phyloP scores from a whole-genome alignment of 2,888 invertebrate species.

The Orthosia gracilis region DNA sequence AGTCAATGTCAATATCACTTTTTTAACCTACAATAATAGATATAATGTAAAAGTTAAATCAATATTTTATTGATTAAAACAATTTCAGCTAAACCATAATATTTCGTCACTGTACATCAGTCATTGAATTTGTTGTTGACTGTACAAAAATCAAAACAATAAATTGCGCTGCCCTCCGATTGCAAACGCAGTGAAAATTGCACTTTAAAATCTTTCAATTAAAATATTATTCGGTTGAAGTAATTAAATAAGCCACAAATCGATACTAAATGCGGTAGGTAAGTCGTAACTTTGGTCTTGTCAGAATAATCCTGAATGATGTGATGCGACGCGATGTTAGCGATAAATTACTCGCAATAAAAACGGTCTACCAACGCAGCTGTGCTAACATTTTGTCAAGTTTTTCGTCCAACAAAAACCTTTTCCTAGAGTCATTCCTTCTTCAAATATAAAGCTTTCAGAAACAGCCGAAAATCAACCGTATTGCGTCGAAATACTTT shows the following conservation, averaged over 20 bases:
- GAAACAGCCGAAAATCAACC: conserved; percentile 48
- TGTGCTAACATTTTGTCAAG: conserved; percentile 78
- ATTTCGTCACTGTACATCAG: not conserved
- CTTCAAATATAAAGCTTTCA: conserved; percentile 10
- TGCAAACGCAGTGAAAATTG: not conserved
- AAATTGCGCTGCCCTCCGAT: not conserved
- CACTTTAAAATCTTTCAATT: not conserved
- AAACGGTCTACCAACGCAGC: conserved; percentile 74
- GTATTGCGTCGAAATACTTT: conserved; percentile 50
- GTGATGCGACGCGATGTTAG: conserved; percentile 15
- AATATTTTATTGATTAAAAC: too few species aligned
- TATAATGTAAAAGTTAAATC: too few species aligned
- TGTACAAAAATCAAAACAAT: not conserved
- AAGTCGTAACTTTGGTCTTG: conserved; percentile 16
- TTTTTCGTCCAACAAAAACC: conserved; percentile 75
- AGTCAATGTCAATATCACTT: not conserved
- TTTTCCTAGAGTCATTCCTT: conserved; percentile 75
- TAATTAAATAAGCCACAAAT: conserved; percentile 1
- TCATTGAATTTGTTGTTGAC: not conserved
- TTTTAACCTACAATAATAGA: too few species aligned
- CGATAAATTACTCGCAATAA: conserved; percentile 68
- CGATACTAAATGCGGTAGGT: not conserved
- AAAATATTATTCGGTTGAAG: not conserved
- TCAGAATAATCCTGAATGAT: conserved; percentile 51
- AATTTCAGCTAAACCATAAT: not conserved